Percentiles rank a stretch among this genome's conserved stretches.
These are phyloP conservation scores for Probaryconus sp. DNA, from an alignment of 1,140 invertebrate genomes.

Conservation along the genomic window DNA sequence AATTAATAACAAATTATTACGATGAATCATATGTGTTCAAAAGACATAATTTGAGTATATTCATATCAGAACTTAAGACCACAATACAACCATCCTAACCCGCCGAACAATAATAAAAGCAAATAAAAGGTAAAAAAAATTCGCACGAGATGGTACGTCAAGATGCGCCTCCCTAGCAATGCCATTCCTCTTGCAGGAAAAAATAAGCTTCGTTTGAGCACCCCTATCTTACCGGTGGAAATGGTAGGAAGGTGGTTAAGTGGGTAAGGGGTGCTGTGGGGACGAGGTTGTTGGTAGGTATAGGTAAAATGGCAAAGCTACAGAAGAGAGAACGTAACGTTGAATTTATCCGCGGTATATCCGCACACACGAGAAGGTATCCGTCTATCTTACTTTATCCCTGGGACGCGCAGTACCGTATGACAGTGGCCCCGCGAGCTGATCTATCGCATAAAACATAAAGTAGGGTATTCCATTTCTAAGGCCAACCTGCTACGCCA, in stretches of 20 bases:
- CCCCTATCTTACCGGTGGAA: constrained; percentile 52
- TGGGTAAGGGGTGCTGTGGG: constrained; percentile 30
- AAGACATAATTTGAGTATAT: constrained; percentile 6
- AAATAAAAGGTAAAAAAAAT: constrained; percentile 39
- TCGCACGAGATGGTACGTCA: constrained; percentile 31
- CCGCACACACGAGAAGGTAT: constrained; percentile 72
- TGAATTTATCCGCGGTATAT: constrained; percentile 76
- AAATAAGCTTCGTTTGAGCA: constrained; percentile 52
- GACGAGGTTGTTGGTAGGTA: constrained; percentile 46
- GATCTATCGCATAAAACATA: constrained; percentile 79
- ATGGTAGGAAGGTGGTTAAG: constrained; percentile 46
- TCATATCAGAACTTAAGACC: constrained; percentile 9
- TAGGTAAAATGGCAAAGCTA: constrained; percentile 74
- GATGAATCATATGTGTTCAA: background rate
- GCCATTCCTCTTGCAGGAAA: constrained; percentile 26
- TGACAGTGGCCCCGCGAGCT: constrained; percentile 75
- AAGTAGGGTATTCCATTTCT: constrained; percentile 78
- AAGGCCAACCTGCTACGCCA: constrained; percentile 63
- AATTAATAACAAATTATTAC: background rate
- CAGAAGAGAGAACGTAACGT: constrained; percentile 69
- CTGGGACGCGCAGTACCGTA: constrained; percentile 72
- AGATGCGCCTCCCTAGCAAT: constrained; percentile 39
- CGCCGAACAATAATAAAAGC: constrained; percentile 16
- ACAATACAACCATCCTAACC: constrained; percentile 1
- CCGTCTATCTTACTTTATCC: constrained; percentile 78